These are phyloP conservation scores for Tiliqua scincoides DNA, from an alignment of 2,113 vertebrate species.

Conservation along the genomic window DNA sequence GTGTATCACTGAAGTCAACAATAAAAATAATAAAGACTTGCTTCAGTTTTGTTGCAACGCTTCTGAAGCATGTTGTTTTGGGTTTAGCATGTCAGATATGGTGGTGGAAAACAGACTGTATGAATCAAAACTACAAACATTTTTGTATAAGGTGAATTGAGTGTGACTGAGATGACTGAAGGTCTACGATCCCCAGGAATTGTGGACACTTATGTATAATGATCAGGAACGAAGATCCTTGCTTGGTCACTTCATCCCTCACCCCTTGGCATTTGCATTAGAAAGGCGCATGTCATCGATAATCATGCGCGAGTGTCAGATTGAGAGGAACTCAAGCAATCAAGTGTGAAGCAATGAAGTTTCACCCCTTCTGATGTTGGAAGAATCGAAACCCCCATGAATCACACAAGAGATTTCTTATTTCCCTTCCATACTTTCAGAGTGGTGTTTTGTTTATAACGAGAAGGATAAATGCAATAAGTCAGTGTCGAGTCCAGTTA, in stretches of 20 bases:
- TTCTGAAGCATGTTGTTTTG: neutral
- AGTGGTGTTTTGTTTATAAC: constrained; percentile 42
- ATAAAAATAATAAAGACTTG: neutral
- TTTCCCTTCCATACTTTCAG: constrained; percentile 47
- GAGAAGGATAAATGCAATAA: neutral
- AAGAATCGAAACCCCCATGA: constrained; percentile 53
- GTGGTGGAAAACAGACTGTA: neutral
- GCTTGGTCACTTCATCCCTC: neutral
- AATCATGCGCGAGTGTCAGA: neutral
- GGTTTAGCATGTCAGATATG: neutral
- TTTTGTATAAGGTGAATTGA: neutral
- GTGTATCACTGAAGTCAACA: neutral
- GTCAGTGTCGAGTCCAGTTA: constrained; percentile 6
- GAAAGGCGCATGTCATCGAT: neutral
- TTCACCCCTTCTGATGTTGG: constrained; percentile 57
- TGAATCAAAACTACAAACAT: neutral
- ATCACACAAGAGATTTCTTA: constrained; percentile 45
- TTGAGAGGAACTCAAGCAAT: accelerated
- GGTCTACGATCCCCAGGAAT: neutral
- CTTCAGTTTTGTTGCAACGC: neutral
- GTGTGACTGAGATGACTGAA: neutral
- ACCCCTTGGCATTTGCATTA: neutral
- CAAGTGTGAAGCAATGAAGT: constrained; percentile 14
- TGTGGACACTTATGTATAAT: neutral
- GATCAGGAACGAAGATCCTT: neutral